Percentiles rank a stretch among this genome's conserved stretches.
Conservation (phyloP, 2,113 vertebrate species). For the Oophaga pumilio region DNA sequence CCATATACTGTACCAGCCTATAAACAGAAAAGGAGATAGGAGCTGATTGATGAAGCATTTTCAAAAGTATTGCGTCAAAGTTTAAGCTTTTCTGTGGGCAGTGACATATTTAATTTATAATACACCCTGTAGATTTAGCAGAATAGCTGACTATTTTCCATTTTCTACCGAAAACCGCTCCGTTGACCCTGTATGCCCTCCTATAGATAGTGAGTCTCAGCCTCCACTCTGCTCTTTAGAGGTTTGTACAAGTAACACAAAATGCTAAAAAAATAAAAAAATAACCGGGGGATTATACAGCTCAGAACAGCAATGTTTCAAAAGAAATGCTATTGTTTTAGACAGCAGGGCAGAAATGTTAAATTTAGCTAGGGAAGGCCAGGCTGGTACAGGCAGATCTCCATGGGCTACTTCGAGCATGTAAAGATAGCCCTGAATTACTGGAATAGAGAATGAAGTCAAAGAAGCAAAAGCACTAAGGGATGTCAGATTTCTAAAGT, state of each 20-base stretch:
- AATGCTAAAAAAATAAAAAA: slow-evolving; percentile 37
- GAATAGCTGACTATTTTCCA: neutral
- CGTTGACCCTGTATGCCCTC: slow-evolving; percentile 34
- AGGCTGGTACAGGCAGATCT: slow-evolving; percentile 13
- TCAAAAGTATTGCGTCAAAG: slow-evolving; percentile 13
- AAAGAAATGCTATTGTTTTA: slow-evolving; percentile 35
- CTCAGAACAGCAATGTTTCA: slow-evolving; percentile 39
- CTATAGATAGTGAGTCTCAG: slow-evolving; percentile 6
- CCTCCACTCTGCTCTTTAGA: slow-evolving; percentile 33
- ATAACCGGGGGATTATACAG: slow-evolving; percentile 42
- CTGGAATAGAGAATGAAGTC: neutral
- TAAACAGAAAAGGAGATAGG: neutral
- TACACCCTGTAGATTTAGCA: neutral
- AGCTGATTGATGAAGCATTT: slow-evolving; percentile 1
- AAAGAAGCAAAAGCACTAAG: neutral
- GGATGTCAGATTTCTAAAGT: neutral
- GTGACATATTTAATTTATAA: slow-evolving; percentile 38
- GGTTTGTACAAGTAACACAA: slow-evolving; percentile 46
- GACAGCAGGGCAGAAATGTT: slow-evolving; percentile 19
- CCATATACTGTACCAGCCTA: neutral
- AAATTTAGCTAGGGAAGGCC: slow-evolving; percentile 1
- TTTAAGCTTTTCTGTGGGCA: slow-evolving; percentile 28
- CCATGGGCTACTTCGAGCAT: neutral
- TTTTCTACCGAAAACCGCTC: slow-evolving; percentile 15
- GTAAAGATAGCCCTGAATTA: neutral